phyloP scores from a whole-genome alignment of 2,113 vertebrate species.

The Odontesthes bonariensis region DNA sequence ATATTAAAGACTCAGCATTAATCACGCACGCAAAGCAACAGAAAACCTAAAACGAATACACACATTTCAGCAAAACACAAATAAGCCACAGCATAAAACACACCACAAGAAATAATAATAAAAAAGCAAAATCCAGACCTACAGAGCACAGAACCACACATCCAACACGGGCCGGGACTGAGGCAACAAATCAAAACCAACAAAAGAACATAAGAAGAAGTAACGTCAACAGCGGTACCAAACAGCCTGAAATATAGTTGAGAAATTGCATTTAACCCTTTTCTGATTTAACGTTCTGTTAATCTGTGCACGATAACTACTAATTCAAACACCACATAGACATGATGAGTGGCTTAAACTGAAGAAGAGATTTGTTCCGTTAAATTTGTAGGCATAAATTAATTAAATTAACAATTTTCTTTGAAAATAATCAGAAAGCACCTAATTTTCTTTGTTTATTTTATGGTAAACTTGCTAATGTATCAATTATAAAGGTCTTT shows the following conservation, averaged over 20 bases:
- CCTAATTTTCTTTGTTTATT: no score
- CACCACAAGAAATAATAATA: not conserved
- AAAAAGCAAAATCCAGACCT: conserved; percentile 51
- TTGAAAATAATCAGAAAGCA: no score
- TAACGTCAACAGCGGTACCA: conserved; percentile 38
- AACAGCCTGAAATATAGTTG: not conserved
- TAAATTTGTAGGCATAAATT: no score
- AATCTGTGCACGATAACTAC: no score
- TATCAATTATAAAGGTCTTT: no score
- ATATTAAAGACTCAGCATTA: not conserved
- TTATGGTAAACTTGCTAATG: no score
- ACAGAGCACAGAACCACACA: conserved; percentile 66
- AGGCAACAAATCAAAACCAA: conserved; percentile 45
- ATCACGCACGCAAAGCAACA: not conserved
- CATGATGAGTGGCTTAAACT: no score
- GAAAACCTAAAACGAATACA: not conserved
- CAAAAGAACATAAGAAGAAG: conserved; percentile 37
- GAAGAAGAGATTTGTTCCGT: no score
- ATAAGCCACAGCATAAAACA: conserved; percentile 28
- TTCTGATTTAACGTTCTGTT: no score
- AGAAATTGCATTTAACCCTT: not conserved
- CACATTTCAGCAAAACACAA: conserved; percentile 4
- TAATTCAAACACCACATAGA: no score
- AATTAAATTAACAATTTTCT: no score
- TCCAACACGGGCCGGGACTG: conserved; percentile 54